Conservation (phyloP, 2,888 invertebrate species). For the Oscheius sp. region DNA sequence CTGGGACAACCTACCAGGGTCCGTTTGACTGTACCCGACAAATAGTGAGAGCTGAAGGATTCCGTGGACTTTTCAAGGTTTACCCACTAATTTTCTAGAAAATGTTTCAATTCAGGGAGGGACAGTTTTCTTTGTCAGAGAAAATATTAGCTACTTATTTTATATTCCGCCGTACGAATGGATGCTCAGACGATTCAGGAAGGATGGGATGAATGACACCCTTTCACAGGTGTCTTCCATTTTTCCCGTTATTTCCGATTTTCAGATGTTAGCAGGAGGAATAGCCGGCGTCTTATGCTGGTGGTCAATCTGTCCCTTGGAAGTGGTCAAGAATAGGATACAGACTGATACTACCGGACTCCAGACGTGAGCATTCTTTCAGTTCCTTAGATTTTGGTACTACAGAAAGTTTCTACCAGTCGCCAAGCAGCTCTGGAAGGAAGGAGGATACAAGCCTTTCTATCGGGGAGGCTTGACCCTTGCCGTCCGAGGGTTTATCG, state of each 20-base stretch:
- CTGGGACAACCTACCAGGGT: constrained; percentile 74
- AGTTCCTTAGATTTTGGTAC: background rate
- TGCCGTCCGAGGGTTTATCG: constrained; percentile 80
- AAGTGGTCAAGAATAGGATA: constrained; percentile 83
- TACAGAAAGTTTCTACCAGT: constrained; percentile 77
- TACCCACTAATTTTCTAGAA: constrained; percentile 4
- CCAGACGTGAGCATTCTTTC: constrained; percentile 25
- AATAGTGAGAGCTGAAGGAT: constrained; percentile 77
- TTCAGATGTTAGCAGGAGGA: constrained; percentile 68
- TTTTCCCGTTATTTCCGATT: constrained; percentile 3
- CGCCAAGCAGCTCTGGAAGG: constrained; percentile 77
- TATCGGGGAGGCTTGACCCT: constrained; percentile 80
- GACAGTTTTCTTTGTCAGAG: constrained; percentile 71
- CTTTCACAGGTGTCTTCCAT: constrained; percentile 45
- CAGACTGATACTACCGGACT: constrained; percentile 74
- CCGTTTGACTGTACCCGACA: constrained; percentile 77
- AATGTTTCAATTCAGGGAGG: constrained; percentile 71
- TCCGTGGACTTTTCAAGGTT: constrained; percentile 77
- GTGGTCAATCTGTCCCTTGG: constrained; percentile 81
- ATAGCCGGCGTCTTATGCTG: constrained; percentile 79
- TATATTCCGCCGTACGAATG: constrained; percentile 70
- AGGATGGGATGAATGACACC: constrained; percentile 45
- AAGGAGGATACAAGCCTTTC: constrained; percentile 79
- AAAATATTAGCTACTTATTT: constrained; percentile 66
- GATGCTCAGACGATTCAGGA: constrained; percentile 44